phyloP scores from a whole-genome alignment of 2,797 vertebrate genomes.

The Xyrichtys novacula region DNA sequence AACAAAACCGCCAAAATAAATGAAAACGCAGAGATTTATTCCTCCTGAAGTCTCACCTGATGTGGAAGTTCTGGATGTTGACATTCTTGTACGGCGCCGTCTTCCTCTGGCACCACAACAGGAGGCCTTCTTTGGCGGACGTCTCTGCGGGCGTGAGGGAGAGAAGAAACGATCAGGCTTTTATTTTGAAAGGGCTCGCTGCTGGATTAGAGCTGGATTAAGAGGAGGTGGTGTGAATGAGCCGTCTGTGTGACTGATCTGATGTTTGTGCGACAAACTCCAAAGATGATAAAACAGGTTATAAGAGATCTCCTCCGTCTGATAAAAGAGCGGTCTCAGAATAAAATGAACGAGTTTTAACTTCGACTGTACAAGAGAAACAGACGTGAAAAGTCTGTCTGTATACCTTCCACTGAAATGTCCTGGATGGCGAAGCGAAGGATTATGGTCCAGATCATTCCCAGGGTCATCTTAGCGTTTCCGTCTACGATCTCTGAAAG shows the following conservation, averaged over 20 bases:
- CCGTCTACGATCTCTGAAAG: slow-evolving; percentile 96
- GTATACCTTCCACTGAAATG: slow-evolving; percentile 94
- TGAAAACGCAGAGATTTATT: too few species aligned
- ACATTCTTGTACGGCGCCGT: slow-evolving; percentile 99
- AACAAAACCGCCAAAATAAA: too few species aligned
- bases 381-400: too few species aligned
- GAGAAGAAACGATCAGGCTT: slow-evolving; percentile 49
- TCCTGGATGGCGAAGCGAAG: slow-evolving; percentile 99
- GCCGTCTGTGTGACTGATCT: slow-evolving; percentile 41
- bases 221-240: slow-evolving; percentile 56
- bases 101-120: slow-evolving; percentile 99
- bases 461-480: slow-evolving; percentile 98
- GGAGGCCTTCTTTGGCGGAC: slow-evolving; percentile 96
- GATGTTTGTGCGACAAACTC: too few species aligned
- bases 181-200: slow-evolving; percentile 49
- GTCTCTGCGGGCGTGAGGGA: slow-evolving; percentile 86
- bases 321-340: not conserved
- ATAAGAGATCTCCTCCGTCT: too few species aligned
- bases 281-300: too few species aligned
- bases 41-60: slow-evolving; percentile 85
- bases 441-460: slow-evolving; percentile 99
- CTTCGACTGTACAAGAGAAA: not conserved
- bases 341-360: slow-evolving; percentile 15
- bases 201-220: slow-evolving; percentile 66
- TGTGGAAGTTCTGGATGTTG: slow-evolving; percentile 99